These are phyloP conservation scores for Pecten maximus DNA, from an alignment of 2,888 invertebrate genomes.

Conservation along the genomic window DNA sequence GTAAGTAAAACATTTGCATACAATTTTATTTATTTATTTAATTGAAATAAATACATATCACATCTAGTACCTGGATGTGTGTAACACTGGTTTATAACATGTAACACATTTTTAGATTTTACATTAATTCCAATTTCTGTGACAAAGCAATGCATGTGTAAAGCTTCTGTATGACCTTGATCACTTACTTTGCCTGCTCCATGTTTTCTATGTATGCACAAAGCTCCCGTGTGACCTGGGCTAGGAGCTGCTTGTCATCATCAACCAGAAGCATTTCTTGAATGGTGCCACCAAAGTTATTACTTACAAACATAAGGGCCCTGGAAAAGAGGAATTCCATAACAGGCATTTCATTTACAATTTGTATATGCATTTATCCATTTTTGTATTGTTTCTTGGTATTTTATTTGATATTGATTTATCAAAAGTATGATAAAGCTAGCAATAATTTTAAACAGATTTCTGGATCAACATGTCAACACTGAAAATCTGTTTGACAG, in stretches of 20 bases:
- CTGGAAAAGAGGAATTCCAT: slow-evolving; percentile 82
- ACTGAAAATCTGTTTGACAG: no score
- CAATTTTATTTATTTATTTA: no score
- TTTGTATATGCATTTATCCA: no score
- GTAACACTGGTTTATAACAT: no score
- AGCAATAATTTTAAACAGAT: neutral
- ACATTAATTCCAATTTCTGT: no score
- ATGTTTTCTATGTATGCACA: slow-evolving; percentile 78
- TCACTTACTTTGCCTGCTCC: slow-evolving; percentile 76
- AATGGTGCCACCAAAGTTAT: slow-evolving; percentile 89
- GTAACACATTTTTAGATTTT: no score
- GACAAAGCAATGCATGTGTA: neutral
- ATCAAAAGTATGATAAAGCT: neutral
- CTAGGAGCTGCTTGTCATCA: slow-evolving; percentile 89
- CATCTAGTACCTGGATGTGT: no score
- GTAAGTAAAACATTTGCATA: no score
- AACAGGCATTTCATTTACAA: neutral
- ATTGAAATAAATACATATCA: no score
- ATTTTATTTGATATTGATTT: neutral
- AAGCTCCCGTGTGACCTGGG: slow-evolving; percentile 84
- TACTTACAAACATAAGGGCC: slow-evolving; percentile 93
- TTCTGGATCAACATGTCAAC: neutral
- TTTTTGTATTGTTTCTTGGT: neutral
- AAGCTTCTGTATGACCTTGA: neutral
- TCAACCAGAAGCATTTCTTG: slow-evolving; percentile 86